These are phyloP conservation scores for Lerista edwardsae DNA, from an alignment of 2,797 vertebrate genomes.

Conservation along the genomic window DNA sequence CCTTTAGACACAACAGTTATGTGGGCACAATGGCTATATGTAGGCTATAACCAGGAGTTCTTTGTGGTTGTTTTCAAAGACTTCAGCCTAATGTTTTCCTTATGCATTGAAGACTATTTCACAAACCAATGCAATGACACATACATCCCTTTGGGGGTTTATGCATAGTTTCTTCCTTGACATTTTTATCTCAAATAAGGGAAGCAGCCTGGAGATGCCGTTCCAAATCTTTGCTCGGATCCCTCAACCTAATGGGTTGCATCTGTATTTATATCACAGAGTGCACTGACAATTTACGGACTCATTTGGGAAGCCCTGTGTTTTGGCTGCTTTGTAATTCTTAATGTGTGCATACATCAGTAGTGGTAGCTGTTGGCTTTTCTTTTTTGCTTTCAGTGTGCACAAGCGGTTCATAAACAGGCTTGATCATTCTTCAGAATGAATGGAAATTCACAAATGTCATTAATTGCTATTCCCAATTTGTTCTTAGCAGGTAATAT, in stretches of 20 bases:
- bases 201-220: background rate
- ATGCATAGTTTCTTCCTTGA: background rate
- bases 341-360: background rate
- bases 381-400: background rate
- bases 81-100: conserved; percentile 4
- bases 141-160: background rate
- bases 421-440: background rate
- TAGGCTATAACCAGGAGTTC: background rate
- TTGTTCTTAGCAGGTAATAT: background rate
- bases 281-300: background rate
- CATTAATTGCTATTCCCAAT: background rate
- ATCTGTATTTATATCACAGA: conserved; percentile 22
- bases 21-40: background rate
- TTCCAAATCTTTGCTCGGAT: background rate
- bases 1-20: background rate
- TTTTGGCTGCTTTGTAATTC: conserved; percentile 4
- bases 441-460: background rate
- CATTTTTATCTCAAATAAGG: background rate
- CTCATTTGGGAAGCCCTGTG: background rate
- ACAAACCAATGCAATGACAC: background rate
- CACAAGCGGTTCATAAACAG: background rate
- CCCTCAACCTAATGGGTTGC: conserved; percentile 1
- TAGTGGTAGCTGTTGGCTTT: background rate
- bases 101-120: background rate
- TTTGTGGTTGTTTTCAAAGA: conserved; percentile 4